These are phyloP conservation scores for Spodoptera picta DNA, from an alignment of 2,888 invertebrate genomes.

Conservation along the genomic window DNA sequence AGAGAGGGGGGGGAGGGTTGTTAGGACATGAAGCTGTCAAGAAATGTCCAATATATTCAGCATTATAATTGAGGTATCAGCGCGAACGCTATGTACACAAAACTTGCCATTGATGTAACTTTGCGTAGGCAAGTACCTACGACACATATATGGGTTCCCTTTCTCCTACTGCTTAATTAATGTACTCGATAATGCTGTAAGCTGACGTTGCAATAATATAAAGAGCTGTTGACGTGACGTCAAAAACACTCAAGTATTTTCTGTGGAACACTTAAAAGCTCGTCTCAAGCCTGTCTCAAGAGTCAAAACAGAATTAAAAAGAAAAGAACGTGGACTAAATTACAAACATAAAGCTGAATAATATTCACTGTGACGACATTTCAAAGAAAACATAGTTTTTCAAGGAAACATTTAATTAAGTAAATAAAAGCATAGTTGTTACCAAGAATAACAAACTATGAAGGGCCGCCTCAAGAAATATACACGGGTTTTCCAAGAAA, in stretches of 20 bases:
- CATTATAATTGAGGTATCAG: slow-evolving; percentile 40
- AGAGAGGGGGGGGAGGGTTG: background rate
- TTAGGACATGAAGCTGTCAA: slow-evolving; percentile 35
- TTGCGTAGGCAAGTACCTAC: slow-evolving; percentile 10
- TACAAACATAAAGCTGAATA: background rate
- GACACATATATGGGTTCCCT: slow-evolving; percentile 9
- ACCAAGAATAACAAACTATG: slow-evolving; percentile 1
- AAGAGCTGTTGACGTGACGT: background rate
- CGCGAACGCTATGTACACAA: slow-evolving; percentile 27
- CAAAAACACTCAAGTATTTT: background rate
- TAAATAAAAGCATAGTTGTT: background rate
- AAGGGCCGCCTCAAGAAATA: slow-evolving; percentile 6
- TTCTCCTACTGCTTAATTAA: slow-evolving; percentile 17
- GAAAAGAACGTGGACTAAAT: slow-evolving; percentile 17
- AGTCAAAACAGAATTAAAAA: slow-evolving; percentile 22
- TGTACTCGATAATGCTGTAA: slow-evolving; percentile 5
- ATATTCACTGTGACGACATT: slow-evolving; percentile 1
- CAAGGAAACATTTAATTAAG: slow-evolving; percentile 16
- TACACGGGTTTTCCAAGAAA: slow-evolving; percentile 31
- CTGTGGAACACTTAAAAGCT: slow-evolving; percentile 4
- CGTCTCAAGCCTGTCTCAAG: slow-evolving; percentile 27
- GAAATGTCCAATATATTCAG: slow-evolving; percentile 37
- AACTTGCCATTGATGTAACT: slow-evolving; percentile 53
- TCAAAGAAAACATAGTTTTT: slow-evolving; percentile 4
- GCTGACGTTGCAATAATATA: slow-evolving; percentile 1